phyloP scores from a whole-genome alignment of 2,797 vertebrate species.

The Nannoperca australis region DNA sequence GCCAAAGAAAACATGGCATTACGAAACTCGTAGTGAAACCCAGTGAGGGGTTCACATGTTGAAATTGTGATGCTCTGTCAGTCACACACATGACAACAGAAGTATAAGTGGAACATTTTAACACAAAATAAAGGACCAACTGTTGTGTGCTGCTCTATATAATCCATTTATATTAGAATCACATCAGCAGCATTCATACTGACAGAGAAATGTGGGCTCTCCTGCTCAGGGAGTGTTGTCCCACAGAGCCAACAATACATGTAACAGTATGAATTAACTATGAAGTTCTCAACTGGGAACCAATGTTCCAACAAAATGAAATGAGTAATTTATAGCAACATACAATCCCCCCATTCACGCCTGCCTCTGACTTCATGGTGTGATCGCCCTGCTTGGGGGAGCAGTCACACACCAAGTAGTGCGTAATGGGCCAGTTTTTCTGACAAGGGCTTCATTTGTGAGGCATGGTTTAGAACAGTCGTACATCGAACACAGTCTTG shows the following conservation, averaged over 20 bases:
- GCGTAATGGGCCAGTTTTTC: background rate
- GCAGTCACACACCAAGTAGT: background rate
- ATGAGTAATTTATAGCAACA: constrained; percentile 42
- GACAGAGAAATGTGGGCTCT: constrained; percentile 15
- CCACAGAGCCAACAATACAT: background rate
- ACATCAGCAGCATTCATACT: background rate
- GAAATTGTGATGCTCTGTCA: constrained; percentile 10
- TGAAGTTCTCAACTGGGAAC: constrained; percentile 24
- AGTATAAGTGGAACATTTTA: background rate
- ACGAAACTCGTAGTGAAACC: constrained; percentile 5
- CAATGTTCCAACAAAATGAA: constrained; percentile 24
- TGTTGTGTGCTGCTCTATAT: background rate
- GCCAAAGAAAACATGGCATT: constrained; percentile 26
- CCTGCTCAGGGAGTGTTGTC: background rate
- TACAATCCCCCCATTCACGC: background rate
- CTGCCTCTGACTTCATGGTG: background rate
- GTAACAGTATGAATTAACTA: constrained; percentile 29
- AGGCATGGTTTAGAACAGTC: background rate
- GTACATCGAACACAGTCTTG: background rate
- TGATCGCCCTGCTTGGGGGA: background rate
- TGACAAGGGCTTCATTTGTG: background rate
- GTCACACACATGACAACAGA: constrained; percentile 9
- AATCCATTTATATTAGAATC: background rate
- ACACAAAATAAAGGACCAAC: background rate
- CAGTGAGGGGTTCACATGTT: constrained; percentile 10